These are phyloP conservation scores for Hylomyscus alleni DNA, from an alignment of 2,797 vertebrate species.

Conservation along the genomic window DNA sequence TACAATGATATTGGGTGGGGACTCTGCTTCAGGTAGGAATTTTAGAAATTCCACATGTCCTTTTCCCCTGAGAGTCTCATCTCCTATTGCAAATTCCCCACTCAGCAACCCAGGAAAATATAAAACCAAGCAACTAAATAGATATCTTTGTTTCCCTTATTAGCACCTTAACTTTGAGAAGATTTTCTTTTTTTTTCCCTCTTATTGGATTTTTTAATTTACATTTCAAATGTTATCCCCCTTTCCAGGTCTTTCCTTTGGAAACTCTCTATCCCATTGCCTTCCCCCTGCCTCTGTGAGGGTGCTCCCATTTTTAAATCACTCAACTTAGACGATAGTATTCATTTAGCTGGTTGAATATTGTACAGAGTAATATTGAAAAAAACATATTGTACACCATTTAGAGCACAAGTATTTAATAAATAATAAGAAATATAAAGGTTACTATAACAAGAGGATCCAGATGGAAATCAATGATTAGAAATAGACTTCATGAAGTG, in stretches of 20 bases:
- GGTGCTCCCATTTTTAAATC: not conserved
- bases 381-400: constrained; percentile 47
- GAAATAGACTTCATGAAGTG: constrained; percentile 48
- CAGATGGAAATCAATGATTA: not conserved
- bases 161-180: constrained; percentile 30
- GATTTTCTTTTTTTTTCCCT: not conserved
- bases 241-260: too few species aligned
- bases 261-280: too few species aligned
- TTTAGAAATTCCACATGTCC: not conserved
- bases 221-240: too few species aligned
- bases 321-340: constrained; percentile 60
- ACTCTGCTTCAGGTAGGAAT: not conserved
- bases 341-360: not conserved
- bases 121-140: not conserved
- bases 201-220: too few species aligned
- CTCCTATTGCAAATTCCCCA: not conserved
- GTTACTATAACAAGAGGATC: constrained; percentile 33
- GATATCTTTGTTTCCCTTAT: not conserved
- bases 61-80: not conserved
- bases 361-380: constrained; percentile 19
- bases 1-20: not conserved
- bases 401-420: constrained; percentile 42
- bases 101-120: not conserved
- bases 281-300: too few species aligned
- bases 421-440: constrained; percentile 25